A percentile compares a stretch with the other conserved stretches of the same genome.
phyloP scores from a whole-genome alignment of 1,140 invertebrate species.

The Caenorhabditis remanei region DNA sequence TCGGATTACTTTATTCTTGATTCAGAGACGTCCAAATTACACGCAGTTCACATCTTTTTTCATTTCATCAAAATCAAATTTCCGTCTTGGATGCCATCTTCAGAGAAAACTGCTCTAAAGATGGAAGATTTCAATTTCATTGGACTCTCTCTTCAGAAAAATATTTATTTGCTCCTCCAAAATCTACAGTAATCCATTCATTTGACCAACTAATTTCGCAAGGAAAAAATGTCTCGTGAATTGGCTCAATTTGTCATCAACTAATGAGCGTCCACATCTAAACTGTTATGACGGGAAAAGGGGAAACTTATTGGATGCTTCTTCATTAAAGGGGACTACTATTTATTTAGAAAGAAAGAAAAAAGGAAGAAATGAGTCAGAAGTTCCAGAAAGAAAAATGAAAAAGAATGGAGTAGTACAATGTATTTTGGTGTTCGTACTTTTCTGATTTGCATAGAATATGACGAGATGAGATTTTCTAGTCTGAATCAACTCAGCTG shows the following conservation, averaged over 20 bases:
- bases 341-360: neutral
- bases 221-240: conserved; percentile 29
- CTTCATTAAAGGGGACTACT: neutral
- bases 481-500: neutral
- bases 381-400: neutral
- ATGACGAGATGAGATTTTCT: neutral
- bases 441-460: conserved; percentile 13
- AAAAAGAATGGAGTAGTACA: neutral
- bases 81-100: conserved; percentile 1
- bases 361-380: neutral
- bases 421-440: conserved; percentile 6
- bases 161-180: neutral
- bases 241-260: conserved; percentile 50
- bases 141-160: neutral
- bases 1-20: conserved; percentile 1
- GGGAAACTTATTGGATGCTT: neutral
- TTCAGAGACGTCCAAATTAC: conserved; percentile 25
- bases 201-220: neutral
- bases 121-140: neutral
- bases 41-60: neutral
- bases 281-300: conserved; percentile 3
- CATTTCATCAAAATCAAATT: conserved; percentile 29
- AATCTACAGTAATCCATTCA: conserved; percentile 29
- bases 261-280: conserved; percentile 37
- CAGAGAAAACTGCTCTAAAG: too few relatives aligned